Base-by-base conservation (phyloP, 2,113 vertebrate genomes). In the Cygnus atratus region DNA sequence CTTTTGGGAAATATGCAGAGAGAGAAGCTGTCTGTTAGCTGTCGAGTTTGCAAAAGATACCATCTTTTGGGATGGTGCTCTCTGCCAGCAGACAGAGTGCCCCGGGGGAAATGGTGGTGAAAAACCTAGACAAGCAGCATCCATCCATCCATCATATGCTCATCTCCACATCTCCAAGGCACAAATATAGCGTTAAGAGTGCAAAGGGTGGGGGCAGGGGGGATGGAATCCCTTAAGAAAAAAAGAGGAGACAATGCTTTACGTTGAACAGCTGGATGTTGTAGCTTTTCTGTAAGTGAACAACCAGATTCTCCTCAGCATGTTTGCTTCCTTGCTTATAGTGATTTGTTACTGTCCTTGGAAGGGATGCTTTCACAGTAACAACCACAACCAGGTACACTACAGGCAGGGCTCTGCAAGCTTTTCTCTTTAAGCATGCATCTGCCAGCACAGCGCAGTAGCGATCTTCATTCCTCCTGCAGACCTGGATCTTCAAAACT, bases 41-140 rank as follows among this genome's bases (percentile, higher is more conserved):
- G 98, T 98, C 97, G 97, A 98, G 98, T 98, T 98, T 98, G 98
- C 97, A 97, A 97, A 96, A 98, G 98, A 98, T 98, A 98, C 97
- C 98, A 98, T 98, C 98, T 98, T 98, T 96, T 95, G 95, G 98
- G 97, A 98, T 97, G 95, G 97, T 97, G 97, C 96, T 97, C 97
- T 98, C 97, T 97, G 97, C 97, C 97, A 98, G 97, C 97, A 98
- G 97, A 98, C 97, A 98, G 97, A 96, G 82, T 82, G 96, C 98
- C 98, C 97, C 97, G 74, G 93, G 98, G 98, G 98, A 98, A 98
- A 98, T 95, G 62, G 97, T 97, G 97, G 97, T 97, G 96, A 98
- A 98, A 97, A 98, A 97, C 94, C 97, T 96, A 98, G 97, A 98
- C 98, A 98, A 97, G 97, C 96, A 88, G 93, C 97, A 98, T 98